A percentile compares a stretch with the other conserved stretches of the same genome.
Evolutionary conservation across 2,888 invertebrate species (phyloP).

Genomic region (Choristoneura rosaceana): DNA sequence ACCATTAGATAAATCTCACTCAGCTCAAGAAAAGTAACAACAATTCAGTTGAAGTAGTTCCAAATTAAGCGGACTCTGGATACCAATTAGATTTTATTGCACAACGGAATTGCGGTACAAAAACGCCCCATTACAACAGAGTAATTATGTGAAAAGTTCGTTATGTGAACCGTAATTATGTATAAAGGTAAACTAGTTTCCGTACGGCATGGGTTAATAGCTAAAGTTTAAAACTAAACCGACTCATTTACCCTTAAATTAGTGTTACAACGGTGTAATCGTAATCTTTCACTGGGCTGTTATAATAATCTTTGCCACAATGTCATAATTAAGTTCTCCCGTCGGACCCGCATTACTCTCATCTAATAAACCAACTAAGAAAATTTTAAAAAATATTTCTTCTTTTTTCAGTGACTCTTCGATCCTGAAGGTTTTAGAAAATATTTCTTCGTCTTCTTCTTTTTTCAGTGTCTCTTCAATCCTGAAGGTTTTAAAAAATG

Average conservation of each 20-base stretch:
- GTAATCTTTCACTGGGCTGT: not conserved
- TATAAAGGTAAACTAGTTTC: constrained; percentile 12
- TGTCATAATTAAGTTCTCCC: no score
- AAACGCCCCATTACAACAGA: not conserved
- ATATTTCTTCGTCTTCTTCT: no score
- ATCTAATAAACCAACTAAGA: no score
- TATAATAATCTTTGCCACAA: no score
- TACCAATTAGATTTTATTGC: constrained; percentile 17
- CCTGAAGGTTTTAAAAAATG: no score
- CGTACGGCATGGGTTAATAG: constrained; percentile 14
- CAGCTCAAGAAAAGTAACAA: not conserved
- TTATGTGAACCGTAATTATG: constrained; percentile 16
- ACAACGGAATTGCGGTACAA: not conserved
- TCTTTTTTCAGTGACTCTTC: no score
- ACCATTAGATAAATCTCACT: not conserved
- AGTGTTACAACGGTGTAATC: not conserved
- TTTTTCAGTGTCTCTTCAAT: no score
- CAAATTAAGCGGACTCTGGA: constrained; percentile 7
- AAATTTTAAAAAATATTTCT: no score
- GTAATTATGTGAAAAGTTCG: constrained; percentile 17
- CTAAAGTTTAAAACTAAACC: not conserved
- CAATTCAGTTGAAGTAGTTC: not conserved
- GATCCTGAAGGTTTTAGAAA: no score
- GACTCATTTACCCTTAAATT: not conserved
- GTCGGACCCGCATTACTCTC: no score